A percentile compares a stretch with the other conserved stretches of the same genome.
Evolutionary conservation across 2,888 invertebrate species (phyloP).

Genomic region (Mechanitis messenoides): DNA sequence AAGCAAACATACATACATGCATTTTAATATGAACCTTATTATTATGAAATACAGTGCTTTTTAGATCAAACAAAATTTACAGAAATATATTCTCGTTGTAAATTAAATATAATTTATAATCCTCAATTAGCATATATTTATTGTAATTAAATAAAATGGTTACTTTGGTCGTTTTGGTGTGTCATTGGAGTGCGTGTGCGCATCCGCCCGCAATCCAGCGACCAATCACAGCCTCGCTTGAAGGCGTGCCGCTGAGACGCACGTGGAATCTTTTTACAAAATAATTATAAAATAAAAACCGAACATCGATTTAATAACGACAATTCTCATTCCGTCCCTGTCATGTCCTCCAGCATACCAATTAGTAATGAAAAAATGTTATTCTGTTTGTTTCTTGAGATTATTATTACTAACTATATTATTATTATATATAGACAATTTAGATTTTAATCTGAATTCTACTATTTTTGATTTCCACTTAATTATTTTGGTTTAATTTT

Average conservation of each 20-base stretch:
- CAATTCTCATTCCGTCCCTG: slow-evolving; percentile 41
- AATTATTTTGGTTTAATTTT: too few relatives aligned
- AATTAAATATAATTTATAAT: slow-evolving; percentile 5
- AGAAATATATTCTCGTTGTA: slow-evolving; percentile 8
- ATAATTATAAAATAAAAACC: slow-evolving; percentile 46
- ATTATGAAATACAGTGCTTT: background rate
- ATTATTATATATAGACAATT: too few relatives aligned
- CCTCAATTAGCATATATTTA: slow-evolving; percentile 9
- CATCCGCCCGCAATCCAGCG: slow-evolving; percentile 39
- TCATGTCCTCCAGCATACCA: slow-evolving; percentile 36
- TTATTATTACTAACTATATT: too few relatives aligned
- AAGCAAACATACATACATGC: slow-evolving; percentile 32
- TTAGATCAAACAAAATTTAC: background rate
- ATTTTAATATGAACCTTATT: background rate
- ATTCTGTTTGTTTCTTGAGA: too few relatives aligned
- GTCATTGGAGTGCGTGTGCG: slow-evolving; percentile 41
- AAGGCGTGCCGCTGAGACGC: slow-evolving; percentile 42
- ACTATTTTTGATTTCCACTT: too few relatives aligned
- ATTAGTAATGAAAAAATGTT: slow-evolving; percentile 30
- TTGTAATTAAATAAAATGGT: slow-evolving; percentile 10
- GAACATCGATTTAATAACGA: slow-evolving; percentile 56
- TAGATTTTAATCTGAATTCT: too few relatives aligned
- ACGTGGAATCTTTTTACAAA: slow-evolving; percentile 50
- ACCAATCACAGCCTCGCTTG: slow-evolving; percentile 43
- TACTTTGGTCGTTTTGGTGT: slow-evolving; percentile 10